Evolutionary conservation across 23 tunicate species (phyloP), one percentile per base, ranked within the genome.

Genomic region (Halocynthia aurantium): DNA sequence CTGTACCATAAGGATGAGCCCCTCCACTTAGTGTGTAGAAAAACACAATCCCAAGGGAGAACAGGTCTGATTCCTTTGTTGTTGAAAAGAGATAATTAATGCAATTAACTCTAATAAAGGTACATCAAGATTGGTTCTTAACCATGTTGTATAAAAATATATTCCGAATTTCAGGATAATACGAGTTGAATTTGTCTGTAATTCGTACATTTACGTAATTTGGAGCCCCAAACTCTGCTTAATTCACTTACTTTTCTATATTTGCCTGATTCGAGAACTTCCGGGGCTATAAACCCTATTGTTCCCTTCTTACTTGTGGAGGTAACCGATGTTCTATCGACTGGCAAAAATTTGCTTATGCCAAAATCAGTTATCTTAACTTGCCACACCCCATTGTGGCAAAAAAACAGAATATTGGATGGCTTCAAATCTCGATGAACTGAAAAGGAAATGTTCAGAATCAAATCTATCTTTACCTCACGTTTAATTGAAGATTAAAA

Each of bases 301-400:
- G 78, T 54, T 8, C 78, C 78, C 56, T 54, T 54, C 56, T 15
- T 19, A 0, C 18, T 13, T 8, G 62, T n/a, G 8, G n/a, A 17
- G 0, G 78, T 74, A 21, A 31, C 44, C 44, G 78, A 74, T 51
- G 78, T 54, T 56, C 56, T 74, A 15, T 8, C 40, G 19, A n/a
- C n/a, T 22, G n/a, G 20, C 12, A 74, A 5, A 13, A 54, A 62
- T 54, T 74, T 74, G 40, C 78, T 74, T 8, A 74, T 10, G 6
- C 78, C 78, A 74, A 74, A 74, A 52, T 74, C 78, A 18, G 78
- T 54, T 52, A 74, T 74, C 56, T 74, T 74, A 12, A 74, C 78
- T 31, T 13, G n/a, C 78, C 78, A 74, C 9, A 8, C 78, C 13
- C 78, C 22, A 13, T 74, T 49, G 50, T 17, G 64, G 56, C 19